These are phyloP conservation scores for Campylorhamphus procurvoides DNA, from an alignment of 2,113 vertebrate genomes.

Conservation along the genomic window DNA sequence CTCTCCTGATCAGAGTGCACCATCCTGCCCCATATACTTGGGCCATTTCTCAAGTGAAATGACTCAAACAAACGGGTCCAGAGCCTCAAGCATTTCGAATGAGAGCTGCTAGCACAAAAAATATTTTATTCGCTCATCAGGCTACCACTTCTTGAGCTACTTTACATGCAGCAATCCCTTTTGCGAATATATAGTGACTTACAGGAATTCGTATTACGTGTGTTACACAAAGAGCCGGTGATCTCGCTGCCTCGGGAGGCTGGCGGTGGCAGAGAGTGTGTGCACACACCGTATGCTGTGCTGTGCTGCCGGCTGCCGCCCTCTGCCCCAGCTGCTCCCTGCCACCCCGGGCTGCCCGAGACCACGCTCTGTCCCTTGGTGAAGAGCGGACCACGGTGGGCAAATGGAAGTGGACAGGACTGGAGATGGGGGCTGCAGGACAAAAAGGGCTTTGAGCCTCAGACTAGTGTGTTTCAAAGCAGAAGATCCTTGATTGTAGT, in stretches of 20 bases:
- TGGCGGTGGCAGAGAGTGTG: accelerated
- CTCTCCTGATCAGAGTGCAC: neutral
- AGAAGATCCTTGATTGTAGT: neutral
- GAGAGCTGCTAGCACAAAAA: neutral
- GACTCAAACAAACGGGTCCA: neutral
- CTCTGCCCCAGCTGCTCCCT: neutral
- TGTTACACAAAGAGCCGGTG: neutral
- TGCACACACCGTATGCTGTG: neutral
- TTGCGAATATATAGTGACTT: neutral
- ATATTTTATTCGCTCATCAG: neutral
- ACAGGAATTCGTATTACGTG: accelerated
- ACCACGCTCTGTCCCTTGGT: accelerated
- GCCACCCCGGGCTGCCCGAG: neutral
- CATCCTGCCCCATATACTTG: accelerated
- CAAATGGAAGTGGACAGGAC: neutral
- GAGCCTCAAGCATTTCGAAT: neutral
- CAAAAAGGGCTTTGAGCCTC: neutral
- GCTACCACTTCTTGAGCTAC: neutral
- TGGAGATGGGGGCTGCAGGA: neutral
- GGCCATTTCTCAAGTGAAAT: neutral
- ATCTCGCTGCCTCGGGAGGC: accelerated
- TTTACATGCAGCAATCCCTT: neutral
- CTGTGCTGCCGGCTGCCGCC: neutral
- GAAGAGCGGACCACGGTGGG: neutral
- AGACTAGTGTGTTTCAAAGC: neutral